Conservation (phyloP, 1,140 invertebrate species). For the Lepidurus apus region DNA sequence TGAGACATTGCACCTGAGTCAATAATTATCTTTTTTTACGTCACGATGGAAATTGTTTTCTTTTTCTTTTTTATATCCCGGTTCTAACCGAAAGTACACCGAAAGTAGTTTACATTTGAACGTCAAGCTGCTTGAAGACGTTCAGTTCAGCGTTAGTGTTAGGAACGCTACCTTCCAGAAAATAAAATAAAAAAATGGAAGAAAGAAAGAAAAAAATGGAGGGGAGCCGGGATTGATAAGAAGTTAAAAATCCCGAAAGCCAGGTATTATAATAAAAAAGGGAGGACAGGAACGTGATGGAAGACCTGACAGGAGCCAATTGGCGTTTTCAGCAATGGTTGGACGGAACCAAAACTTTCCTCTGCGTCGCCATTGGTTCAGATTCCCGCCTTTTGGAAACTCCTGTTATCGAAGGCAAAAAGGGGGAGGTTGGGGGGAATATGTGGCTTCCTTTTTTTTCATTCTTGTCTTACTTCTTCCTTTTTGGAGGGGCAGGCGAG, state of each 20-base stretch:
- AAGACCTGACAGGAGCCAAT: slow-evolving; percentile 18
- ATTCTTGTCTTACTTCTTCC: background rate
- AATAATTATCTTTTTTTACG: background rate
- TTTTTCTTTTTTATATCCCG: too few species aligned
- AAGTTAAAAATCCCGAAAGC: too few species aligned
- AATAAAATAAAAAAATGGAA: background rate
- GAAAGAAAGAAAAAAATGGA: background rate
- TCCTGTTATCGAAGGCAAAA: background rate
- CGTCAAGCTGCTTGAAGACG: slow-evolving; percentile 19
- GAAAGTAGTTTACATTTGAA: slow-evolving; percentile 10
- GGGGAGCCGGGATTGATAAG: background rate
- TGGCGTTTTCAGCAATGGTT: slow-evolving; percentile 1
- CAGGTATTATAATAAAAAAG: background rate
- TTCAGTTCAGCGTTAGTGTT: slow-evolving; percentile 11
- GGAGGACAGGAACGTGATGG: slow-evolving; percentile 14
- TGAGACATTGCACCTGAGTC: slow-evolving; percentile 17
- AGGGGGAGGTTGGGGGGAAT: background rate
- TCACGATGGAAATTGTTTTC: background rate
- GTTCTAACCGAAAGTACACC: too few species aligned
- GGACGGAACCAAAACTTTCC: background rate
- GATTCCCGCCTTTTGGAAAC: too few species aligned
- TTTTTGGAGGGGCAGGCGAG: background rate
- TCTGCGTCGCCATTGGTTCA: slow-evolving; percentile 9
- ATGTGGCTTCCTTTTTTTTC: background rate
- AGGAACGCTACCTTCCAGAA: background rate